Evolutionary conservation across 2,888 invertebrate genomes (phyloP), one percentile per base, ranked within the genome.

Genomic region (Formica aserva): DNA sequence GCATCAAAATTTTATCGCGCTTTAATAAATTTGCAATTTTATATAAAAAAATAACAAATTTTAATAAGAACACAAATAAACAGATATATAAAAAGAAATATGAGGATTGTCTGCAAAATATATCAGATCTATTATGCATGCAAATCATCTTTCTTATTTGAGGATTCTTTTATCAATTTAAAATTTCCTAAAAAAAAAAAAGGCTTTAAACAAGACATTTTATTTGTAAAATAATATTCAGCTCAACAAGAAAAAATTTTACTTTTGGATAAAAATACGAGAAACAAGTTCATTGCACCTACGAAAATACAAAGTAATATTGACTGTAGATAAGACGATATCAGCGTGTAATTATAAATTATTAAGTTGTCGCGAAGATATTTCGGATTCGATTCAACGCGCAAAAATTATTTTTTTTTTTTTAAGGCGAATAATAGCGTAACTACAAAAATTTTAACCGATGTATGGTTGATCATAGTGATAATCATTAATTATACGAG

Each of bases 261-360:
- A 0, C n/a, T 38, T 38, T 26, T 22, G 13, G 6, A 15, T 75
- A 45, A 63, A 62, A 18, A 65, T 3, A 75, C 0, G 18, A 62
- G 13, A 57, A 72, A 29, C 11, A 8, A 41, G 15, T 62, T 45
- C 41, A 15, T 62, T 32, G 41, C 5, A 62, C 9, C 1, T 63
- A 32, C 13, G 35, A 35, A 76, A 66, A 76, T 65, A 66, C 9
- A 48, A 48, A 15, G 11, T 22, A 52, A 0, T 0, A 1, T 26
- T 22, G 26, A 18, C 2, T 15, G 9, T 11, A 65, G 77, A 77
- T 78, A 71, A 78, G 57, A 67, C 5, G 29, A 29, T 45, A 67
- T 41, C 48, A 76, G n/a, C 18, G n/a, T 15, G 32, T 35, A 32
- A 60, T 57, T 35, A 76, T 18, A 41, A 52, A 63, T 75, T 38